phyloP scores from a whole-genome alignment of 2,797 vertebrate species.

The Sternarchorhynchus goeldii region DNA sequence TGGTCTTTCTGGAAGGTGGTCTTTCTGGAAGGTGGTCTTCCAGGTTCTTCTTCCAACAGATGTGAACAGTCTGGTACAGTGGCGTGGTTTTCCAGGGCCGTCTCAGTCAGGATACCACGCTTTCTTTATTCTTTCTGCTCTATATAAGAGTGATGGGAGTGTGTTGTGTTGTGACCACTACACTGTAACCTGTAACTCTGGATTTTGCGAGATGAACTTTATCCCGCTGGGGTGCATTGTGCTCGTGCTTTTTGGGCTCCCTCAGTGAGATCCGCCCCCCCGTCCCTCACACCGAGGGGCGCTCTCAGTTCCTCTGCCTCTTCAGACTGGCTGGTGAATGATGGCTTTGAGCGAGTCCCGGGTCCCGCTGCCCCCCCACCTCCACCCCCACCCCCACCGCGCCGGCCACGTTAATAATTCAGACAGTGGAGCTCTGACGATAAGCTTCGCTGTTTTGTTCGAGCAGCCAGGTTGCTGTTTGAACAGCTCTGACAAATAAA shows the following conservation, averaged over 20 bases:
- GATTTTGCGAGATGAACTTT: conserved; percentile 48
- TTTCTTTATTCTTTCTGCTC: conserved; percentile 31
- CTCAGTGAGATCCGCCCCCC: background rate
- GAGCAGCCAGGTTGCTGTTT: conserved; percentile 32
- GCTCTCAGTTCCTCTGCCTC: conserved; percentile 17
- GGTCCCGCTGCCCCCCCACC: background rate
- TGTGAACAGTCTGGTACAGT: background rate
- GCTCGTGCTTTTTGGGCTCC: conserved; percentile 13
- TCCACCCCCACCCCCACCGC: conserved; percentile 18
- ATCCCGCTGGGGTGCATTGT: conserved; percentile 47
- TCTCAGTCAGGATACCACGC: conserved; percentile 8
- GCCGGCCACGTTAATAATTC: conserved; percentile 48
- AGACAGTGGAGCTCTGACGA: conserved; percentile 28
- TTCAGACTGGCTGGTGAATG: conserved; percentile 12
- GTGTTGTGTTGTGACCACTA: conserved; percentile 1
- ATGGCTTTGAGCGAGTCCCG: conserved; percentile 15
- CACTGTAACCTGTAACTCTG: background rate
- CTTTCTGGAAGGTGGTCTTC: conserved; percentile 17
- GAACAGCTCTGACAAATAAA: conserved; percentile 50
- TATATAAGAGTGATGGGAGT: conserved; percentile 17
- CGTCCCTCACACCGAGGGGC: conserved; percentile 21
- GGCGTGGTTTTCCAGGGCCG: conserved; percentile 8
- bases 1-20: too few relatives aligned
- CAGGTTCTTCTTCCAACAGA: conserved; percentile 13
- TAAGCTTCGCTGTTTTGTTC: conserved; percentile 44